These are phyloP conservation scores for Aleiodes leptofemur DNA, from an alignment of 2,888 invertebrate species.

Conservation along the genomic window DNA sequence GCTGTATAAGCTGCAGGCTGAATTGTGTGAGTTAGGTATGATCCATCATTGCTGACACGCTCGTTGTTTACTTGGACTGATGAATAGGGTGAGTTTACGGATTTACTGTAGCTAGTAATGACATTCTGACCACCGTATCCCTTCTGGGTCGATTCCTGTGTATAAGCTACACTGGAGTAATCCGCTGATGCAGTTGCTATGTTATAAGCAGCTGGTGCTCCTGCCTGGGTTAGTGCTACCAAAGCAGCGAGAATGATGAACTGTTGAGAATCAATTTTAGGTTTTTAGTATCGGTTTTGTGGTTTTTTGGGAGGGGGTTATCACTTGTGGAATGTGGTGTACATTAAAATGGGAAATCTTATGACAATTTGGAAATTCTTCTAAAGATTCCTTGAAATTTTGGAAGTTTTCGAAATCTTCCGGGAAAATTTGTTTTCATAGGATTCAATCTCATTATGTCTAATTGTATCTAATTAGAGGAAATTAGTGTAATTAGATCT, in stretches of 20 bases:
- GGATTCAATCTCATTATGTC: too few relatives aligned
- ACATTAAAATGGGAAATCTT: too few relatives aligned
- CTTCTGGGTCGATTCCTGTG: conserved; percentile 67
- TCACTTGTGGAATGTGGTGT: too few relatives aligned
- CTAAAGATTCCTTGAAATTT: too few relatives aligned
- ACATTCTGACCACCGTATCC: conserved; percentile 67
- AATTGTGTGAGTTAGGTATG: conserved; percentile 44
- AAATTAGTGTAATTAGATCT: too few relatives aligned
- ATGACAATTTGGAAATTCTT: too few relatives aligned
- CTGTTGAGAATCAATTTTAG: conserved; percentile 50
- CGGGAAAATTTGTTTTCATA: too few relatives aligned
- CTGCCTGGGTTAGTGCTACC: conserved; percentile 60
- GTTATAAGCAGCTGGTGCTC: conserved; percentile 64
- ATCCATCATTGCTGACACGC: conserved; percentile 61
- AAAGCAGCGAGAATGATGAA: conserved; percentile 61
- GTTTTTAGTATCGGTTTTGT: background rate
- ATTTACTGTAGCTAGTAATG: conserved; percentile 62
- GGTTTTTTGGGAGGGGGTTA: background rate
- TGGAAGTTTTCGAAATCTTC: too few relatives aligned
- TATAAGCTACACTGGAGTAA: conserved; percentile 62
- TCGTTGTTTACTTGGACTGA: conserved; percentile 65
- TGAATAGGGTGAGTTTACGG: conserved; percentile 65
- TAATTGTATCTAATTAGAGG: too few relatives aligned
- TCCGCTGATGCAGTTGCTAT: conserved; percentile 63
- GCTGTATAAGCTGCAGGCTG: conserved; percentile 50